Evolutionary conservation across 2,797 vertebrate species (phyloP), one percentile per base, ranked within the genome.

Genomic region (Cuniculus paca): DNA sequence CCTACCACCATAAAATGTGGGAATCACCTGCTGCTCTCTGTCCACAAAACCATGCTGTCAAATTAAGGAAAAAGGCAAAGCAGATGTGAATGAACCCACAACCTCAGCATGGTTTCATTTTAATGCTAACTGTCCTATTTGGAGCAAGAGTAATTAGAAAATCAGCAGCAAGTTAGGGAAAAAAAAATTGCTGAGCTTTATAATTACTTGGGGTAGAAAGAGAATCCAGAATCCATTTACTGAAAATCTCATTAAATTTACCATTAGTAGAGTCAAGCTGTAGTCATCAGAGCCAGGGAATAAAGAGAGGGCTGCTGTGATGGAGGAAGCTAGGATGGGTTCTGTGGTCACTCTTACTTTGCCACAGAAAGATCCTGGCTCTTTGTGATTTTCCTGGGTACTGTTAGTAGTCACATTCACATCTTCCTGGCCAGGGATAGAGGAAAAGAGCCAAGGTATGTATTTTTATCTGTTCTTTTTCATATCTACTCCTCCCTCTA

Each of bases 131-230:
- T 97, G 92, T 98, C 97, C 97, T 98, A 97, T 98, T 98, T 98
- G 97, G 85, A 98, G 97, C 93, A 97, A 97, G 97, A 97, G 96
- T 97, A 98, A 98, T 97, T 97, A 98, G 98, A 96, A 97, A 97
- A 97, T 96, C 97, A 95, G 95, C 96, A 96, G 97, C 94, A 94
- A 97, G 96, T 97, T 97, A 97, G 81, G 72, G 81, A 93, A 28
- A 96, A 97, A 97, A 98, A 97, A 95, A 95, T 94, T 97, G 96
- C 96, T 97, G 92, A 96, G 97, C 92, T 95, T 96, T 93, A 96
- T 97, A 97, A 98, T 97, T 97, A 97, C 96, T 97, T 91, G 88
- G 84, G 93, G 82, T 96, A 95, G 94, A 97, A 54, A 90, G 88
- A 95, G 50, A 97, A 97, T 95, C 88, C 26, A 20, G 86, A 85